phyloP scores from a whole-genome alignment of 2,888 invertebrate genomes.

The Drosophila helvetica region DNA sequence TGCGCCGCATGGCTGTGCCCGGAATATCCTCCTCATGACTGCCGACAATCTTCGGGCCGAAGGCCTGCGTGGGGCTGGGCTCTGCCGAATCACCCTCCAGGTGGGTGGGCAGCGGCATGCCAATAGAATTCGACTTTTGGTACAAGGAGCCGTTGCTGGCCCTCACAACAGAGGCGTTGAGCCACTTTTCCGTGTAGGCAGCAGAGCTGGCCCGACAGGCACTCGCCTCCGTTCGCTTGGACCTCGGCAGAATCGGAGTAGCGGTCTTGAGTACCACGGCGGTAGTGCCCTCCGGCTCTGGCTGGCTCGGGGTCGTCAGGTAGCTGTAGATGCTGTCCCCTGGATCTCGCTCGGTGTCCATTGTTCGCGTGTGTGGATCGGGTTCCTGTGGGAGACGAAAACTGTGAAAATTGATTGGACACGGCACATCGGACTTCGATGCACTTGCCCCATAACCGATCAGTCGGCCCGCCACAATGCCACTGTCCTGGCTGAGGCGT shows the following conservation, averaged over 20 bases:
- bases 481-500: slow-evolving; percentile 83
- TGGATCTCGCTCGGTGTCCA: slow-evolving; percentile 21
- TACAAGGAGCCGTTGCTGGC: slow-evolving; percentile 49
- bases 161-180: slow-evolving; percentile 65
- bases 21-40: slow-evolving; percentile 82
- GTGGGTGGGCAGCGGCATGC: slow-evolving; percentile 78
- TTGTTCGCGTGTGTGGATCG: slow-evolving; percentile 34
- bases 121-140: slow-evolving; percentile 63
- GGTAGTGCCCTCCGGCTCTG: slow-evolving; percentile 1
- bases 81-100: slow-evolving; percentile 81
- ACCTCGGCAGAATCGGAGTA: slow-evolving; percentile 39
- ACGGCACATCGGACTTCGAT: neutral
- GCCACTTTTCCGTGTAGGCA: slow-evolving; percentile 78
- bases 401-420: neutral
- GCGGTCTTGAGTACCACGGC: slow-evolving; percentile 22
- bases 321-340: slow-evolving; percentile 65
- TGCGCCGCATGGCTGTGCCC: slow-evolving; percentile 83
- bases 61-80: slow-evolving; percentile 84
- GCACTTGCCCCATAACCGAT: slow-evolving; percentile 72
- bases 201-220: slow-evolving; percentile 32
- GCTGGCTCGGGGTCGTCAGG: slow-evolving; percentile 27
- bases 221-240: slow-evolving; percentile 27
- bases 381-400: slow-evolving; percentile 54
- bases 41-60: slow-evolving; percentile 84
- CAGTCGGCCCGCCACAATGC: slow-evolving; percentile 80